Percentiles rank a stretch among this genome's conserved stretches.
Conservation (phyloP, 2,888 invertebrate genomes). For the Gastrophysa polygoni region DNA sequence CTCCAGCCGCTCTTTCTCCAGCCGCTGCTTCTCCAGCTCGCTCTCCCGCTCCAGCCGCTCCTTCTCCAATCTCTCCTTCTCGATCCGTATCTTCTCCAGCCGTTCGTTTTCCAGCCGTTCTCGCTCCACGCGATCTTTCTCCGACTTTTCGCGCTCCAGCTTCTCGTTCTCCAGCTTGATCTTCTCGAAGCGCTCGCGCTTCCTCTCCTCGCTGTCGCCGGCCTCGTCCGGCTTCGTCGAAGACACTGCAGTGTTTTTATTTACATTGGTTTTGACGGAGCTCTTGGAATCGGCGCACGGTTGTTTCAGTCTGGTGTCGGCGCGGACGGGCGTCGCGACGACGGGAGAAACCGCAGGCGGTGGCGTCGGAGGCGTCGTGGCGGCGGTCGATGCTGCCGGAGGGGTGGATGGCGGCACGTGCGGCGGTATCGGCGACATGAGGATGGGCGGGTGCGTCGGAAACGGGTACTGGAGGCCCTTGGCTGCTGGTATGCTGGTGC, state of each 20-base stretch:
- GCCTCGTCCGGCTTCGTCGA: constrained; percentile 48
- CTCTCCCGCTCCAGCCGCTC: constrained; percentile 51
- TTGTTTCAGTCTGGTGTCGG: constrained; percentile 56
- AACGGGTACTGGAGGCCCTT: constrained; percentile 78
- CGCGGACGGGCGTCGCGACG: constrained; percentile 46
- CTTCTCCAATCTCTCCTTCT: constrained; percentile 49
- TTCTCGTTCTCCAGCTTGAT: constrained; percentile 53
- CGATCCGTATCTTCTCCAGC: constrained; percentile 47
- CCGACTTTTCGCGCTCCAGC: constrained; percentile 54
- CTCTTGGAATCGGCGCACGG: constrained; percentile 50
- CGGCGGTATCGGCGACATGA: constrained; percentile 46
- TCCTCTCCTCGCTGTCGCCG: constrained; percentile 54
- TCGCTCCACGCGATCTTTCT: constrained; percentile 56
- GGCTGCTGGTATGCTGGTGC: constrained; percentile 52
- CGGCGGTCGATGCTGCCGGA: constrained; percentile 44
- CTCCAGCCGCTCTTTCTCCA: constrained; percentile 52
- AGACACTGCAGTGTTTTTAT: constrained; percentile 51
- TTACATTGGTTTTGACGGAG: constrained; percentile 55
- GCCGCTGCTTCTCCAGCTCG: constrained; percentile 52
- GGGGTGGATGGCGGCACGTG: constrained; percentile 29
- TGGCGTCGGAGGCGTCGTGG: constrained; percentile 15
- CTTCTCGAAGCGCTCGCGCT: constrained; percentile 53
- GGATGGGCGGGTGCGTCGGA: constrained; percentile 74
- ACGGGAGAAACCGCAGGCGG: constrained; percentile 42
- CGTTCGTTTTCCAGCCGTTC: constrained; percentile 53